Evolutionary conservation across 1,140 invertebrate species (phyloP), one percentile per base, ranked within the genome.

Genomic region (Eueides isabella): DNA sequence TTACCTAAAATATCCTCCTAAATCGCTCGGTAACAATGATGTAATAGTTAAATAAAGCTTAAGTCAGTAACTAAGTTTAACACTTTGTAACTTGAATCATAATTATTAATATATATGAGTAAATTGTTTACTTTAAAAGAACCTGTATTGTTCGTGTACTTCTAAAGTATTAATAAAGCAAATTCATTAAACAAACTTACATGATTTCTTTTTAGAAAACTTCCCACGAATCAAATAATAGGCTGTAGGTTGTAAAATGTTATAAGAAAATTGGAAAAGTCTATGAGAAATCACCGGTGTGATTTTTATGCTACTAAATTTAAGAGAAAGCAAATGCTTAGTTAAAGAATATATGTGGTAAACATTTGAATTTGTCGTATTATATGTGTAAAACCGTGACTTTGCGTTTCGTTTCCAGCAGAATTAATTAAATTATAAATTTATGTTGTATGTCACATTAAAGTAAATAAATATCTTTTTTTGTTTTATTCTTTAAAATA

Each of bases 21-120:
- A 23, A 64, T 29, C 28, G 62, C 69, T 71, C 9, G 31, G 38
- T 29, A 65, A 12, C 35, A 62, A 48, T 71, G 69, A 71, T 65
- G 69, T 48, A 71, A 71, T 71, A 62, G 5, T 55, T n/a, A 67
- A 48, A 29, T 19, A 29, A 67, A 30, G 38, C 41, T 16, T 23
- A 31, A 55, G 5, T 30, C 2, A 16, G 2, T 30, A 55, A 5
- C 41, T 29, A 67, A 55, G 2, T 55, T n/a, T 30, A 26, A 23
- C 48, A 67, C 30, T 48, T 44, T 48, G n/a, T 48, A 41, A 67
- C 19, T 67, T 28, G 38, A 67, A 67, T 67, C 23, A 26, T 44
- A 67, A 26, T 41, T 44, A 38, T 55, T 19, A 26, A 55, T 55
- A 55, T 55, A 12, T 48, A 26, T 55, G 48, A 55, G 48, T 55